These are phyloP conservation scores for Tragelaphus oryx DNA, from an alignment of 2,797 vertebrate genomes.

Conservation along the genomic window DNA sequence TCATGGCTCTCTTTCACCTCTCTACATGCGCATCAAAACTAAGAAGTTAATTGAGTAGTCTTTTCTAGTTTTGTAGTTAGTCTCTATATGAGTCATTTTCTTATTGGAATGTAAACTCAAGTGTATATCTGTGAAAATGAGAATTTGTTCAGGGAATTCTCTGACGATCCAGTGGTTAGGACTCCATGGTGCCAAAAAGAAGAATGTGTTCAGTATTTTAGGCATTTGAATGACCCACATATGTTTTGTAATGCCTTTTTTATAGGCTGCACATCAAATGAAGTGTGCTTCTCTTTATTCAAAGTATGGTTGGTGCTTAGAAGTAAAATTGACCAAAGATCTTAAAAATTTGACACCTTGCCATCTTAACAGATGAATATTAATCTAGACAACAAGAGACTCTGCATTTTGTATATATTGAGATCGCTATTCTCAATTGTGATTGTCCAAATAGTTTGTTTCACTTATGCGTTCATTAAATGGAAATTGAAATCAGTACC, in stretches of 20 bases:
- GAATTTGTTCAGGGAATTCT: background rate
- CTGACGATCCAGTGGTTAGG: background rate
- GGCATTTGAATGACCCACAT: background rate
- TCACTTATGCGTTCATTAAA: background rate
- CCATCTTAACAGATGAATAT: slow-evolving; percentile 10
- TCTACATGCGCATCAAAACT: background rate
- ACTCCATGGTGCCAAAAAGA: background rate
- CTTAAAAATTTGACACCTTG: background rate
- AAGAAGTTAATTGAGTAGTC: slow-evolving; percentile 9
- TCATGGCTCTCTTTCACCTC: background rate
- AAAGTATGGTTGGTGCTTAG: background rate
- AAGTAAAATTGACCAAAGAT: slow-evolving; percentile 12
- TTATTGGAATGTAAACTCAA: slow-evolving; percentile 26
- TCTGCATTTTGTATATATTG: slow-evolving; percentile 21
- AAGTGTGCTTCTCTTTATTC: slow-evolving; percentile 8
- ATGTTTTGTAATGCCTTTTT: slow-evolving; percentile 44
- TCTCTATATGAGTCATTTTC: slow-evolving; percentile 7
- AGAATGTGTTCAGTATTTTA: slow-evolving; percentile 5
- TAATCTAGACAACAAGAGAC: background rate
- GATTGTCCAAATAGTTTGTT: slow-evolving; percentile 35
- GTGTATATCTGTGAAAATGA: background rate
- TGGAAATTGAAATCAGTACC: slow-evolving; percentile 1
- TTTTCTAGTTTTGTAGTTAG: slow-evolving; percentile 35
- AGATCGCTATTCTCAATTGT: background rate
- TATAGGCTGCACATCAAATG: background rate